phyloP scores from a whole-genome alignment of 2,888 invertebrate genomes.

The Adelphocoris suturalis region DNA sequence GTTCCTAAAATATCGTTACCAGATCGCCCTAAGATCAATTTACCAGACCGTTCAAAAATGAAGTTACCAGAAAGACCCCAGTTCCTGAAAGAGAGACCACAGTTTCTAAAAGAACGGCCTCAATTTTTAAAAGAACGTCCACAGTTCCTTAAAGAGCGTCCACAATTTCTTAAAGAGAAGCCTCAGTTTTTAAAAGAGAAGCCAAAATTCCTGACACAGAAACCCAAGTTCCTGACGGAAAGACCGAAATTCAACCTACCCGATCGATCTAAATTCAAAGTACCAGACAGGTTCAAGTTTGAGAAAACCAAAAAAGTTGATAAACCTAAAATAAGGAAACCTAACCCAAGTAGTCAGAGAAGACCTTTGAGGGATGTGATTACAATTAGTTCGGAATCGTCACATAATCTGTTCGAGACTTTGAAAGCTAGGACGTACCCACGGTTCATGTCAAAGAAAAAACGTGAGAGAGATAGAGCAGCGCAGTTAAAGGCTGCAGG shows the following conservation, averaged over 20 bases:
- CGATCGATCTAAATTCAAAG: constrained; percentile 79
- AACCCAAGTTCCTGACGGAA: constrained; percentile 72
- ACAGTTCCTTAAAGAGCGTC: constrained; percentile 72
- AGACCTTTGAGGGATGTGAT: constrained; percentile 79
- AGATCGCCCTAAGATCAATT: constrained; percentile 80
- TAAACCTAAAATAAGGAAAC: constrained; percentile 76
- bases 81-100: constrained; percentile 71
- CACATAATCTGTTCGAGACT: constrained; percentile 82
- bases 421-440: constrained; percentile 90
- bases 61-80: constrained; percentile 74
- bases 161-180: constrained; percentile 72
- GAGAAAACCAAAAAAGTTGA: constrained; percentile 71
- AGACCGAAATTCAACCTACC: constrained; percentile 71
- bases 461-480: constrained; percentile 78
- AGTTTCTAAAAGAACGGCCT: constrained; percentile 72
- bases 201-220: constrained; percentile 71
- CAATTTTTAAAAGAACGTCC: constrained; percentile 71
- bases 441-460: constrained; percentile 81
- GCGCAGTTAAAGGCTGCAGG: constrained; percentile 79
- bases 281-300: constrained; percentile 81
- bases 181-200: constrained; percentile 72
- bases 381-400: constrained; percentile 77
- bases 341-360: constrained; percentile 75
- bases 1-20: constrained; percentile 83
- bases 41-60: constrained; percentile 79